Evolutionary conservation across 2,113 vertebrate species (phyloP).

Genomic region (Motacilla alba): DNA sequence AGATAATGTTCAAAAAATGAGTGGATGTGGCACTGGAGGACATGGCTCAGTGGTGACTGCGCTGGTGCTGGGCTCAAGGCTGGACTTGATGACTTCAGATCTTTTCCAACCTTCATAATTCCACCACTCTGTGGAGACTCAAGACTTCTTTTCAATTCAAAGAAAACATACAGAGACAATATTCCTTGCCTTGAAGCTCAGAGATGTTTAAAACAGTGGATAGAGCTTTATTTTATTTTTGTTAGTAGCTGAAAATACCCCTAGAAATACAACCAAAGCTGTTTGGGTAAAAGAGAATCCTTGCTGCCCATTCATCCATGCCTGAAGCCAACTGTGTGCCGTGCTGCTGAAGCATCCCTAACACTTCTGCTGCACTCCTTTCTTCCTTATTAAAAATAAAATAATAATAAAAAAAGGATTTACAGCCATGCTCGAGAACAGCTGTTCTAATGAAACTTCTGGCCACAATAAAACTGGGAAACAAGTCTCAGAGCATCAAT

Average conservation of each 20-base stretch:
- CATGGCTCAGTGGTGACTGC: accelerated
- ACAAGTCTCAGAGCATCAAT: neutral
- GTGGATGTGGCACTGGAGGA: neutral
- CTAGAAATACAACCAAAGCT: neutral
- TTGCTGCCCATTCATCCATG: neutral
- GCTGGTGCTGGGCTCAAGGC: neutral
- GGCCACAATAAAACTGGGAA: neutral
- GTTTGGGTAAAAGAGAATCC: neutral
- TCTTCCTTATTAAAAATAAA: neutral
- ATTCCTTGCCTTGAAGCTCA: neutral
- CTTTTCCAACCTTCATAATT: neutral
- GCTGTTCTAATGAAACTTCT: neutral
- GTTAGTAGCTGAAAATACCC: neutral
- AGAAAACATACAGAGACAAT: neutral
- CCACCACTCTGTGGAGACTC: accelerated
- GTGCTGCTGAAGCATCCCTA: neutral
- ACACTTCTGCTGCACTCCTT: neutral
- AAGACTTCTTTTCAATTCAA: neutral
- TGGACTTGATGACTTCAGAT: neutral
- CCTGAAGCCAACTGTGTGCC: neutral
- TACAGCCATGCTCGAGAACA: neutral
- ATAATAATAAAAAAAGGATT: neutral
- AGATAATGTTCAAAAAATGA: accelerated
- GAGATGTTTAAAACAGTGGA: neutral
- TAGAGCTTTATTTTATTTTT: neutral